Base-by-base conservation (phyloP, 2,797 vertebrate species). In the Decapterus maruadsi region DNA sequence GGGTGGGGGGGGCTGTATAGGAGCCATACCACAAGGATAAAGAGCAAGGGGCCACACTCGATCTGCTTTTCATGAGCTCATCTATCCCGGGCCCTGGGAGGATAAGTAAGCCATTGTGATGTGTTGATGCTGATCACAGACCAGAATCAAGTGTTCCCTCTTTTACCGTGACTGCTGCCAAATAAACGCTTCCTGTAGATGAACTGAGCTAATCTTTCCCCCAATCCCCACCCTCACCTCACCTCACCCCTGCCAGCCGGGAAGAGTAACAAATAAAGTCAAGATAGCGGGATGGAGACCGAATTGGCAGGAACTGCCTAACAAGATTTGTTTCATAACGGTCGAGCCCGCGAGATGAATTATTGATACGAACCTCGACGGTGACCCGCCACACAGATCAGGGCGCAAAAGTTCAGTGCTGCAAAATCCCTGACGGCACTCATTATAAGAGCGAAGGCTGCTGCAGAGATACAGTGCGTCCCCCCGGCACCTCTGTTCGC, bases 331-430 rank as follows among this genome's bases (percentile, higher is more conserved):
- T 92, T 92, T 93, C 75, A 80, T 88, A 86, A 87, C 76, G 65
- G 75, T 73, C 72, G 84, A 82, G 89, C 78, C 78, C 57, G 77
- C 71, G 9, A 50, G 81, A 92, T 95, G 90, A 94, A 92, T 94
- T 93, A 94, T 94, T 94, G 93, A 95, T 91, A 87, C 76, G 68
- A 89, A 90, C 91, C 91, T 84, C 71, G 26, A 57, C 66, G 68
- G 82, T 92, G 91, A 94, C 91, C 89, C 22, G 80, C 83, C 83
- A 77, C 83, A 77, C 84, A 87, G 88, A 91, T 83, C 82, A 82
- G 85, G 87, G 87, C 67, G 43, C 80, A 77, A 81, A 82, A 87
- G 92, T 93, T 93, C 88, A 92, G 78, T 51, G 67, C 80, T 76
- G 82, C 79, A 83, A 88, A 93, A 93, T 90, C 89, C 82, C 74